A percentile compares a stretch with the other conserved stretches of the same genome.
Evolutionary conservation across 1,140 invertebrate genomes (phyloP).

Genomic region (Bombus sibiricus): DNA sequence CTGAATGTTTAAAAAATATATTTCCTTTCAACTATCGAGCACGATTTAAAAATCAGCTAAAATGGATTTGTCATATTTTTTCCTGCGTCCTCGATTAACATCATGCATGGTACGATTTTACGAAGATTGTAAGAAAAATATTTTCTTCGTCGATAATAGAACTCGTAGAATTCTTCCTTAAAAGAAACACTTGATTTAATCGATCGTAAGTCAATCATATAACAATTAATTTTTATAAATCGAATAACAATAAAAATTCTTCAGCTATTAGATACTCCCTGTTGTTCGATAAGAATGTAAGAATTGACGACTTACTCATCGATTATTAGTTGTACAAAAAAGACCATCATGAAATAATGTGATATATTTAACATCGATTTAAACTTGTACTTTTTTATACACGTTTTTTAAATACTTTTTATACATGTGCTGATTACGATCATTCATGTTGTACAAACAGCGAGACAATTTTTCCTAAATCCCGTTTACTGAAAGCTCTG

Average conservation of each 20-base stretch:
- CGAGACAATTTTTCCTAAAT: neutral
- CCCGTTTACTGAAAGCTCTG: neutral
- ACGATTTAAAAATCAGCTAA: neutral
- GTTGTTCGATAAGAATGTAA: neutral
- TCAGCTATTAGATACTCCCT: too few species aligned
- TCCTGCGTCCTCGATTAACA: neutral
- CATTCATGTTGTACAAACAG: neutral
- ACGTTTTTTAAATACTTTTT: constrained; percentile 15
- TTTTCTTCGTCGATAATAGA: neutral
- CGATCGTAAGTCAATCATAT: neutral
- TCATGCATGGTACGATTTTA: neutral
- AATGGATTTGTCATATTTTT: neutral
- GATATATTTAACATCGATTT: constrained; percentile 21
- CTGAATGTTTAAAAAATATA: too few species aligned
- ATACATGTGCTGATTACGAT: neutral
- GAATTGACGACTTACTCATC: neutral
- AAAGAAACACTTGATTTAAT: neutral
- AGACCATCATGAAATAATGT: neutral
- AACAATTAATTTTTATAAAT: neutral
- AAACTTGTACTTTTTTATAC: constrained; percentile 49
- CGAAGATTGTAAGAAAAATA: neutral
- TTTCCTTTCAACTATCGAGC: neutral
- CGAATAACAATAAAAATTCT: too few species aligned
- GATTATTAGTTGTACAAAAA: neutral
- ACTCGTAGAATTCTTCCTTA: too few species aligned